These are phyloP conservation scores for Siphamia tubifer DNA, from an alignment of 2,113 vertebrate species.

Conservation along the genomic window DNA sequence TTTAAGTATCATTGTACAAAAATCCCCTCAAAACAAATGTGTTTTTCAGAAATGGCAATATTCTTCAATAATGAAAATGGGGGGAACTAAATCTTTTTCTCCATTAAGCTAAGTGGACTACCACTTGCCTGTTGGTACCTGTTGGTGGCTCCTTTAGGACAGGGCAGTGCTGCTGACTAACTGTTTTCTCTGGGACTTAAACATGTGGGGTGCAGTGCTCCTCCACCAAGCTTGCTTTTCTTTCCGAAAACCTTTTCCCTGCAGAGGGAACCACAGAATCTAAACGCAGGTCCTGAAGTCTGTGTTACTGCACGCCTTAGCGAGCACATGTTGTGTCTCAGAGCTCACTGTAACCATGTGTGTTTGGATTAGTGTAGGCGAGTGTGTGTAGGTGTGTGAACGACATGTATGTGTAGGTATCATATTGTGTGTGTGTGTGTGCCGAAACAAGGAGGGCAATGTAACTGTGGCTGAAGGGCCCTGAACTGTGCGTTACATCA, in stretches of 20 bases:
- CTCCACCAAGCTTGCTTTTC: slow-evolving; percentile 56
- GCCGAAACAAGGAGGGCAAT: slow-evolving; percentile 76
- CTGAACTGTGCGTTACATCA: slow-evolving; percentile 75
- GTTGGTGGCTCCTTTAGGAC: slow-evolving; percentile 10
- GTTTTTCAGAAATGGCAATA: slow-evolving; percentile 26
- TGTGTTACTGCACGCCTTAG: slow-evolving; percentile 57
- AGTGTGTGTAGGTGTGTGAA: slow-evolving; percentile 24
- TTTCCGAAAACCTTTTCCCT: slow-evolving; percentile 60
- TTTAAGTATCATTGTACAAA: background rate
- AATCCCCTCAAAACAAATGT: slow-evolving; percentile 12
- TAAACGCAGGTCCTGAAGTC: slow-evolving; percentile 55
- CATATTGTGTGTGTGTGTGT: slow-evolving; percentile 2
- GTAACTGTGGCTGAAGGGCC: slow-evolving; percentile 59
- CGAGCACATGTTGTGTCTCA: slow-evolving; percentile 72
- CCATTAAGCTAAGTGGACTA: slow-evolving; percentile 19
- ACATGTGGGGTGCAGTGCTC: slow-evolving; percentile 43
- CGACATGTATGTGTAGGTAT: slow-evolving; percentile 34
- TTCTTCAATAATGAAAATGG: slow-evolving; percentile 39
- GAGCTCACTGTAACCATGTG: slow-evolving; percentile 58
- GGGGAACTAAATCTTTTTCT: slow-evolving; percentile 47
- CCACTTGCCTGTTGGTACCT: slow-evolving; percentile 38
- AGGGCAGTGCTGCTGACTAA: slow-evolving; percentile 45
- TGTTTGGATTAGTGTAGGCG: slow-evolving; percentile 62
- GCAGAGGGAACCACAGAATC: slow-evolving; percentile 62
- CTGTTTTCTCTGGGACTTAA: slow-evolving; percentile 58